A percentile compares a stretch with the other conserved stretches of the same genome.
phyloP scores from a whole-genome alignment of 2,113 vertebrate genomes.

The Psittacula cyanocephala region DNA sequence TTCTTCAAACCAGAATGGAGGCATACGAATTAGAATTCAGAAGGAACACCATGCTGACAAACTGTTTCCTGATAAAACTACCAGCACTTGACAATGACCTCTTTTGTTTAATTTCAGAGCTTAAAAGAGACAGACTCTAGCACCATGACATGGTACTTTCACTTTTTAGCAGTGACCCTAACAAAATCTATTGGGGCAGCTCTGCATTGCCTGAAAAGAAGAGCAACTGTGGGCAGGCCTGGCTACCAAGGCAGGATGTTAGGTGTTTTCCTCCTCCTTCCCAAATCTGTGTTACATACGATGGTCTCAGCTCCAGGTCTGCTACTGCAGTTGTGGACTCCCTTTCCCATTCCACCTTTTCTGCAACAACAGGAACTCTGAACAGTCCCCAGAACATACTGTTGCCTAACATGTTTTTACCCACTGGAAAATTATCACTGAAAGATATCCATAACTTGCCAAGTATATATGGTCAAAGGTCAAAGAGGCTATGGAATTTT shows the following conservation, averaged over 20 bases:
- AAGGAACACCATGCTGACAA: background rate
- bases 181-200: background rate
- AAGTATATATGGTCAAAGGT: background rate
- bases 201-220: background rate
- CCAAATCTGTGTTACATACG: accelerated
- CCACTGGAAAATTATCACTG: background rate
- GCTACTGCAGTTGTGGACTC: background rate
- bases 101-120: background rate
- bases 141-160: background rate
- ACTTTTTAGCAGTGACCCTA: background rate
- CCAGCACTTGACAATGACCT: background rate
- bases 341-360: background rate
- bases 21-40: background rate
- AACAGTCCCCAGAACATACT: background rate
- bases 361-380: background rate
- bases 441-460: background rate
- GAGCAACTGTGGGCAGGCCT: background rate
- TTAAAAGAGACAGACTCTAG: background rate
- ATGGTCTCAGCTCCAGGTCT: background rate
- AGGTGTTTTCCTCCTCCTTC: background rate
- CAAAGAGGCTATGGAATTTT: background rate
- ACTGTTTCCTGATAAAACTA: background rate
- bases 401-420: background rate
- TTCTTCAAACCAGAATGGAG: background rate
- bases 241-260: background rate